Percentiles rank a stretch among this genome's conserved stretches.
phyloP scores from a whole-genome alignment of 2,888 invertebrate genomes.

The Lamellibrachia satsuma region DNA sequence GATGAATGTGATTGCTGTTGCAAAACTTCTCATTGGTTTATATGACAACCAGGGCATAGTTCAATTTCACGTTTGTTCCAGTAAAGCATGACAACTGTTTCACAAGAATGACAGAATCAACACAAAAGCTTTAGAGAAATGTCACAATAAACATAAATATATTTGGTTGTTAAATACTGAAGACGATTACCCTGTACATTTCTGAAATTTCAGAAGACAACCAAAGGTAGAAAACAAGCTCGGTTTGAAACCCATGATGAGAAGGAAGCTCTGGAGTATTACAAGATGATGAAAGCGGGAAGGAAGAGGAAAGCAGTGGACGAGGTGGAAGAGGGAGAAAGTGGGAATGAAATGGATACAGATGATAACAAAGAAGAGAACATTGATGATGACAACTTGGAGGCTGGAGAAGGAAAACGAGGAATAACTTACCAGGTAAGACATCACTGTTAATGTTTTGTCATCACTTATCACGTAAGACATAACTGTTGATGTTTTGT shows the following conservation, averaged over 20 bases:
- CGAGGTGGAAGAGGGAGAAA: conserved; percentile 29
- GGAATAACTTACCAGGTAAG: conserved; percentile 79
- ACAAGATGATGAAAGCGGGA: conserved; percentile 51
- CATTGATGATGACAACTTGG: neutral
- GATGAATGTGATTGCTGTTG: too few species aligned
- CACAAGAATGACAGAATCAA: too few species aligned
- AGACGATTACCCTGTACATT: neutral
- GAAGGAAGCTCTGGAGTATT: conserved; percentile 54
- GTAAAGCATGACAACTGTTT: too few species aligned
- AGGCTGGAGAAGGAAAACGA: conserved; percentile 73
- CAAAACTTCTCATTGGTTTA: too few species aligned
- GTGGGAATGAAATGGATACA: conserved; percentile 39
- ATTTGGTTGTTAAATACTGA: too few species aligned
- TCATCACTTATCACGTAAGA: too few species aligned
- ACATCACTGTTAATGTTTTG: neutral
- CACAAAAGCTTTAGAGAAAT: too few species aligned
- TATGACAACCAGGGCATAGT: too few species aligned
- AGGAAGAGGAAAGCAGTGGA: conserved; percentile 27
- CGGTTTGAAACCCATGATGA: conserved; percentile 55
- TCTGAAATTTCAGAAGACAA: neutral
- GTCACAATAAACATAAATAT: too few species aligned
- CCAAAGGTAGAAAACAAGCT: conserved; percentile 32
- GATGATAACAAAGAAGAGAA: conserved; percentile 32
- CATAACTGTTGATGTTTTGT: too few species aligned
- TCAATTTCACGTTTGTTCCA: too few species aligned